Base-by-base conservation (phyloP, 2,113 vertebrate genomes). In the Alethe diademata region DNA sequence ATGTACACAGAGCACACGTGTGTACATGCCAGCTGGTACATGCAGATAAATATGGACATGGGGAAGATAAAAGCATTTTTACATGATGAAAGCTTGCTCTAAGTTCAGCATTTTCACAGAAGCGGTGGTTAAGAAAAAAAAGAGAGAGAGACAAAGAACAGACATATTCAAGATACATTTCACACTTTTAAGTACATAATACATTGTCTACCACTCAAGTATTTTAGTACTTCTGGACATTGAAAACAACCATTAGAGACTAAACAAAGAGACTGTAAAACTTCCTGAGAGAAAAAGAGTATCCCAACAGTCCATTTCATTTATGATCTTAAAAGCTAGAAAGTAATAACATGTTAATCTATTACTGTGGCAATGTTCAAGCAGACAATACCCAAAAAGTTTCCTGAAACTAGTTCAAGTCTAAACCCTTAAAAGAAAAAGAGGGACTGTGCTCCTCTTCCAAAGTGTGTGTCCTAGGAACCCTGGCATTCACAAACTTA, bases 91-190 rank as follows among this genome's bases (percentile, higher is more conserved):
- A 94, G 12, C 58, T 76, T 85, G 74, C 58, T 89, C 36, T 35
- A 85, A 87, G 24, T 73, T 93, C 90, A 92, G 53, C 53, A 75
- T 50, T 94, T 93, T 85, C 84, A 89, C 73, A 91, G 78, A 89
- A 93, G 78, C 16, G 5, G 66, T 73, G 76, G 73, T 45, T 24
- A 67, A 78, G 45, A n/a, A 62, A 62, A 64, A 61, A 14, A 74
- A 51, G 43, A 82, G 42, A 90, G 47, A 67, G 31, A 88, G 36
- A 88, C 61, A 90, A 75, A 76, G 58, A 92, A 86, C 82, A 80
- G 61, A 89, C 28, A 65, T 29, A 45, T 50, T 81, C 66, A 92
- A 94, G 43, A 73, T 2, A 22, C 2, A 89, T 76, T 92, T 85
- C 42, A 86, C 51, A 54, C 42, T 92, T 72, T 6, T 2, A 88